phyloP scores from a whole-genome alignment of 2,888 invertebrate species.

The Nemapogon koenigi region DNA sequence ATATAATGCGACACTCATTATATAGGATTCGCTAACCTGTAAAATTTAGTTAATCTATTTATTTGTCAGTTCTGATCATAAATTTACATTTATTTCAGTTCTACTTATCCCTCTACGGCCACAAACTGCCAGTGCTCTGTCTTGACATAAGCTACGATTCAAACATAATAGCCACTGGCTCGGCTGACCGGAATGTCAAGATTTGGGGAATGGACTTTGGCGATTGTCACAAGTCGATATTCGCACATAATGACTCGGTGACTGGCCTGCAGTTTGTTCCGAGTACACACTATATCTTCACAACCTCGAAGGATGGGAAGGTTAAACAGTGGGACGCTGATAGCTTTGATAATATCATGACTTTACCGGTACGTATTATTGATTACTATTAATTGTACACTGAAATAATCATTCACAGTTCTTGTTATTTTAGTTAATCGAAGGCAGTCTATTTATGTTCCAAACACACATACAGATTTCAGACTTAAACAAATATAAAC shows the following conservation, averaged over 20 bases:
- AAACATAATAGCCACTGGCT: constrained; percentile 88
- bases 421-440: too few relatives aligned
- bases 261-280: constrained; percentile 89
- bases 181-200: constrained; percentile 94
- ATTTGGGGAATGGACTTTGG: constrained; percentile 99
- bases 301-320: constrained; percentile 91
- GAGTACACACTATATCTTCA: constrained; percentile 91
- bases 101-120: constrained; percentile 93
- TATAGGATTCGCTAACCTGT: too few relatives aligned
- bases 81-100: constrained; percentile 75
- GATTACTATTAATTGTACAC: too few relatives aligned
- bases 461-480: too few relatives aligned
- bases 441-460: too few relatives aligned
- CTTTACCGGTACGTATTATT: constrained; percentile 71
- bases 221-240: constrained; percentile 95
- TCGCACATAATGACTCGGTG: constrained; percentile 96
- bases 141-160: constrained; percentile 93
- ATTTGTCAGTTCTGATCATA: too few relatives aligned
- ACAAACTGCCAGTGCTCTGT: constrained; percentile 91
- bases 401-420: too few relatives aligned
- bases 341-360: constrained; percentile 87
- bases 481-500: too few relatives aligned
- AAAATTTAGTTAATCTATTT: too few relatives aligned
- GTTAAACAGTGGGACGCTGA: constrained; percentile 98
- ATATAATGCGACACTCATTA: too few relatives aligned